Evolutionary conservation across 2,797 vertebrate species (phyloP).

Genomic region (Sebastes oblongus): DNA sequence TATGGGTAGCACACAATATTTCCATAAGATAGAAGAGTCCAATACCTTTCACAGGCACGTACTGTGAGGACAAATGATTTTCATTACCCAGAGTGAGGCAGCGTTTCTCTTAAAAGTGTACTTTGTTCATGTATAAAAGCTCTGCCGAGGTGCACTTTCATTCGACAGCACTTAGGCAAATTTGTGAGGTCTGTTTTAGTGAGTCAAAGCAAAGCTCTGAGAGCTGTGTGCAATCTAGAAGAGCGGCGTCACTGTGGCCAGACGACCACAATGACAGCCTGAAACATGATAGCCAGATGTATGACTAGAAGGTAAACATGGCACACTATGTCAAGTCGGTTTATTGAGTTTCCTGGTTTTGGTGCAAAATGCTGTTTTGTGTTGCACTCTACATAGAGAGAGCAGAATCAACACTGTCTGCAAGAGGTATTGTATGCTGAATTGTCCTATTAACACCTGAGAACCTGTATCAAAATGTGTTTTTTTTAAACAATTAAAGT

Average conservation of each 20-base stretch:
- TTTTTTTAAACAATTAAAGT: background rate
- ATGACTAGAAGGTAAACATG: slow-evolving; percentile 45
- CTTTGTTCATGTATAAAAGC: background rate
- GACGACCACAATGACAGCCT: slow-evolving; percentile 52
- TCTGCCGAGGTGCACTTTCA: background rate
- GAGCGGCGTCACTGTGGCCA: slow-evolving; percentile 55
- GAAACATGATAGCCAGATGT: slow-evolving; percentile 31
- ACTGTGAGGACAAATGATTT: background rate
- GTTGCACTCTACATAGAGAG: background rate
- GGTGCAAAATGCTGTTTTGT: slow-evolving; percentile 21
- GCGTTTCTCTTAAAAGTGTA: background rate
- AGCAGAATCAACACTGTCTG: background rate
- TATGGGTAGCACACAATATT: background rate
- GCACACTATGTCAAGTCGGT: slow-evolving; percentile 14
- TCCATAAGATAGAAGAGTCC: background rate
- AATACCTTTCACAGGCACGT: background rate
- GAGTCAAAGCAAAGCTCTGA: slow-evolving; percentile 7
- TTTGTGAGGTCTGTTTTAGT: slow-evolving; percentile 28
- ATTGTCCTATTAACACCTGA: slow-evolving; percentile 28
- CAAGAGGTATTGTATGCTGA: slow-evolving; percentile 30
- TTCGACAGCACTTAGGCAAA: background rate
- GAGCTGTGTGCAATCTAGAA: slow-evolving; percentile 9
- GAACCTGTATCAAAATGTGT: background rate
- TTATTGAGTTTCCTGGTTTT: slow-evolving; percentile 12
- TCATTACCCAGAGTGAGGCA: background rate